Evolutionary conservation across 2,113 vertebrate species (phyloP), one percentile per base, ranked within the genome.

Genomic region (Rattus rattus): DNA sequence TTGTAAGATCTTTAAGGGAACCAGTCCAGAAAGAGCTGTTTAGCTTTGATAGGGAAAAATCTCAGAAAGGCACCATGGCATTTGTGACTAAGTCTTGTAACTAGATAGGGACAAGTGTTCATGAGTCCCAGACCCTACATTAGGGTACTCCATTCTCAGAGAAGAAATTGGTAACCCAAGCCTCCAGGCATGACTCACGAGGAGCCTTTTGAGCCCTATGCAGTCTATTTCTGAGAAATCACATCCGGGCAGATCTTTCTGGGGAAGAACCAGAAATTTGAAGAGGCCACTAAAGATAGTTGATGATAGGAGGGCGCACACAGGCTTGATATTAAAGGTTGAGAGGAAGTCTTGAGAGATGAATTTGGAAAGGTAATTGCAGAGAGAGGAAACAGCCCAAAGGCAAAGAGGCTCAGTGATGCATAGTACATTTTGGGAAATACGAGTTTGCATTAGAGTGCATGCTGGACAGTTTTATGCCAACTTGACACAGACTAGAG

Each of bases 321-420:
- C 84, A 59, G 95, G 94, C n/a, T 61, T 85, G 22, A 80, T 85
- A 52, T 91, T 91, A 85, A 92, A 95, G 28, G 13, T 61, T 80
- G 70, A 95, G 36, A 96, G 49, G n/a, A 4, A 61, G 7, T 39
- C 49, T 94, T 76, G 33, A 85, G 70, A 52, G 30, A 52, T 90
- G 77, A 63, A 24, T 95, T 87, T 96, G 43, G 39, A 94, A 88
- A 87, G 54, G 56, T 69, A 36, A 87, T 61, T 87, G 49, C 20
- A 59, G 72, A 88, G 63, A 79, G n/a, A 92, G 30, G 17, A 92
- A 95, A 59, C 0, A 75, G 13, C 30, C 75, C 39, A 67, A 72
- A 91, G 73, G 47, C 77, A n/a, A 22, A 83, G 7, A 86, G 7
- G 33, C 84, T 94, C 26, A 39, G 22, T 8, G 39, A 39, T 69